A percentile compares a stretch with the other conserved stretches of the same genome.
These are phyloP conservation scores for Lindbergichthys nudifrons DNA, from an alignment of 2,797 vertebrate genomes.

Conservation along the genomic window DNA sequence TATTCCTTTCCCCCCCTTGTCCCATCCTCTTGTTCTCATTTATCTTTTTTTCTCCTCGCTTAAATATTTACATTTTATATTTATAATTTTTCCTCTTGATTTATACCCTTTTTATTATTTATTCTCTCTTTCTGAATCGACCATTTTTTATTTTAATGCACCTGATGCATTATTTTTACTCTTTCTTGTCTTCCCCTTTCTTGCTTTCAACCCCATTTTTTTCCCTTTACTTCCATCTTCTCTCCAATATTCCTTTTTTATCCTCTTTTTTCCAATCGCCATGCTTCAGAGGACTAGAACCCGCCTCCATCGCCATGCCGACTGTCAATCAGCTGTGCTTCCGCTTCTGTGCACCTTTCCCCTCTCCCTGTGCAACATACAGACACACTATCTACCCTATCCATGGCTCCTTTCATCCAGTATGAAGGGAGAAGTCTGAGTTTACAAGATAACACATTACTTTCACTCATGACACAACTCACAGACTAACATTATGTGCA, in stretches of 20 bases:
- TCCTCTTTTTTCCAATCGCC: conserved; percentile 28
- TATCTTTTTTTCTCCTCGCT: neutral
- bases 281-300: conserved; percentile 82
- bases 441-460: conserved; percentile 9
- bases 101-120: neutral
- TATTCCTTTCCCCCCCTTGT: conserved; percentile 67
- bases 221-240: neutral
- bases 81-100: conserved; percentile 8
- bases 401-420: conserved; percentile 27
- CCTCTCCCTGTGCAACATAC: conserved; percentile 33
- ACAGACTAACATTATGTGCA: conserved; percentile 2
- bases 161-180: neutral
- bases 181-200: neutral
- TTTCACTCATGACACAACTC: neutral
- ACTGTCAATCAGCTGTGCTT: conserved; percentile 79
- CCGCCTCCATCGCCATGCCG: conserved; percentile 68
- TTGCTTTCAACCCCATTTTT: neutral
- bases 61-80: conserved; percentile 3
- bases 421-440: conserved; percentile 33
- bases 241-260: conserved; percentile 6
- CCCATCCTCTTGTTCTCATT: conserved; percentile 26
- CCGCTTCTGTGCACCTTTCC: conserved; percentile 72
- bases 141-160: conserved; percentile 2
- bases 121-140: conserved; percentile 3
- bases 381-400: conserved; percentile 1